phyloP scores from a whole-genome alignment of 2,797 vertebrate species.

The Saxicola maurus region DNA sequence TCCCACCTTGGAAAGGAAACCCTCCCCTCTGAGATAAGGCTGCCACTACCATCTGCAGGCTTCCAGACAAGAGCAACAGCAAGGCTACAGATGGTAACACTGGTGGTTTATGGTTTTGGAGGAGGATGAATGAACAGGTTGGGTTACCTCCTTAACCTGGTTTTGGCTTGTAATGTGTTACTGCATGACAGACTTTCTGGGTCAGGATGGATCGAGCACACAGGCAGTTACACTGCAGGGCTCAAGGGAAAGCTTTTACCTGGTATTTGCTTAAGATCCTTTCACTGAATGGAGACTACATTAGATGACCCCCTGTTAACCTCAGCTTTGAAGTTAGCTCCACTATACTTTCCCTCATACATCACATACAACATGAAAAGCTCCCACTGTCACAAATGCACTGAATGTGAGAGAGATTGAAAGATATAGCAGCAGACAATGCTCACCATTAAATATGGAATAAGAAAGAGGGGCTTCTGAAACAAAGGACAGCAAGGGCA shows the following conservation, averaged over 20 bases:
- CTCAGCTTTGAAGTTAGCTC: not conserved
- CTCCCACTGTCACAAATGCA: not conserved
- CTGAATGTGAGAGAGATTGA: not conserved
- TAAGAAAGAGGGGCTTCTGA: not conserved
- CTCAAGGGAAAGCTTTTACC: not conserved
- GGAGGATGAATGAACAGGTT: not conserved
- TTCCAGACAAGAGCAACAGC: not conserved
- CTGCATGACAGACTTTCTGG: conserved; percentile 22
- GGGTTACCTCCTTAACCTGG: not conserved
- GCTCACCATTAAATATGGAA: not conserved
- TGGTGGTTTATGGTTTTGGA: not conserved
- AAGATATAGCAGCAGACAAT: not conserved
- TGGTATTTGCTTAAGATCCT: not conserved
- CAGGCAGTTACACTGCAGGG: not conserved
- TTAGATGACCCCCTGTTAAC: not conserved
- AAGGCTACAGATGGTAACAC: not conserved
- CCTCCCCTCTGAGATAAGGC: not conserved
- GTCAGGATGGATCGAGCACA: not conserved
- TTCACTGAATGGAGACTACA: not conserved
- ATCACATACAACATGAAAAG: not conserved
- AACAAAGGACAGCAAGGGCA: not conserved
- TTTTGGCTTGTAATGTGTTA: not conserved
- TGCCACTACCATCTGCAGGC: not conserved
- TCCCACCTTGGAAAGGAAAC: not conserved
- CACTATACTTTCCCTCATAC: not conserved